These are phyloP conservation scores for Iselma pallidipennis DNA, from an alignment of 2,888 invertebrate species.

Conservation along the genomic window DNA sequence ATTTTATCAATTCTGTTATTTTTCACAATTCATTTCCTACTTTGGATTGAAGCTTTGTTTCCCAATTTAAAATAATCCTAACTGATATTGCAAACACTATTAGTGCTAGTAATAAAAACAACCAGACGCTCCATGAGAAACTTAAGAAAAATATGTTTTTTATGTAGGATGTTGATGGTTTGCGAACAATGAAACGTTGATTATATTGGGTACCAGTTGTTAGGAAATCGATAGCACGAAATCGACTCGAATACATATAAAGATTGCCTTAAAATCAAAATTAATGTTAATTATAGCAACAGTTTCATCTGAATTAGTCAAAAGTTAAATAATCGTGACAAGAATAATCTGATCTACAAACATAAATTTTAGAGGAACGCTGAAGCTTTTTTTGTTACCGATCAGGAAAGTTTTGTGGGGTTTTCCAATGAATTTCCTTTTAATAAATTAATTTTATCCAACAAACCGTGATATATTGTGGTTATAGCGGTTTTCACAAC, in stretches of 20 bases:
- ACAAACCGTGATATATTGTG: too few relatives aligned
- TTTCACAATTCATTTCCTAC: not conserved
- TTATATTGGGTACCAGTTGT: conserved; percentile 32
- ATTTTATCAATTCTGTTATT: not conserved
- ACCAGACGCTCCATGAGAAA: conserved; percentile 56
- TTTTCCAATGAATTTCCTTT: too few relatives aligned
- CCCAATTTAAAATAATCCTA: conserved; percentile 50
- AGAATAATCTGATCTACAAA: not conserved
- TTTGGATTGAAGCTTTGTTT: conserved; percentile 27
- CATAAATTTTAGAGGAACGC: not conserved
- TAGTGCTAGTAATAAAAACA: conserved; percentile 46
- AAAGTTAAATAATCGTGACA: not conserved
- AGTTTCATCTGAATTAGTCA: not conserved
- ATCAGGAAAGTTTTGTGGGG: too few relatives aligned
- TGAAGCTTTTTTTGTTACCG: too few relatives aligned
- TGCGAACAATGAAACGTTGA: conserved; percentile 53
- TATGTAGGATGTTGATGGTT: conserved; percentile 57
- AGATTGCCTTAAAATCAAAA: conserved; percentile 27
- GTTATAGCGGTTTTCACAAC: not conserved
- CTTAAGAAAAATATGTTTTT: conserved; percentile 58
- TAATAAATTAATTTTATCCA: too few relatives aligned
- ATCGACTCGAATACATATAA: conserved; percentile 30
- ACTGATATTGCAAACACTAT: conserved; percentile 42
- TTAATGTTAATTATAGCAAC: conserved; percentile 1
- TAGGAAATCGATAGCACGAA: conserved; percentile 32